These are phyloP conservation scores for Pithecia hirsuta DNA, from an alignment of 2,797 vertebrate species.

Conservation along the genomic window DNA sequence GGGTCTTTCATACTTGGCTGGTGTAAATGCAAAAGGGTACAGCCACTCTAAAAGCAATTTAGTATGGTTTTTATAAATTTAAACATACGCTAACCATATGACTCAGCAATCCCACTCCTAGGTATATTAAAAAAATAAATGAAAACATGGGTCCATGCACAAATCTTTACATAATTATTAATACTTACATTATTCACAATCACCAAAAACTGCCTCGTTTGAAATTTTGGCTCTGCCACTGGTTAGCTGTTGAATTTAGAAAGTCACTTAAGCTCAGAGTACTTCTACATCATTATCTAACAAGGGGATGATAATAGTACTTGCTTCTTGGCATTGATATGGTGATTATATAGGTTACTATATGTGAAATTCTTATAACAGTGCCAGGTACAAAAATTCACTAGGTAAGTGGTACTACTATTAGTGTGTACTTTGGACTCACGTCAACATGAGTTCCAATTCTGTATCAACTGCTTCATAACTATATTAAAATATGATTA, in stretches of 20 bases:
- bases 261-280: background rate
- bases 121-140: background rate
- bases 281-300: constrained; percentile 11
- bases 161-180: background rate
- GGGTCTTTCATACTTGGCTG: background rate
- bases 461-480: background rate
- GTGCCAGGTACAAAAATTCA: background rate
- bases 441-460: background rate
- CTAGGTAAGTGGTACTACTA: background rate
- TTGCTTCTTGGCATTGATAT: background rate
- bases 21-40: background rate
- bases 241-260: constrained; percentile 10
- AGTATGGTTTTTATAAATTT: background rate
- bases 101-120: background rate
- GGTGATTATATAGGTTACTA: background rate
- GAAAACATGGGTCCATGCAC: background rate
- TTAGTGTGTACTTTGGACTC: background rate
- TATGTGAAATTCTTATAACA: background rate
- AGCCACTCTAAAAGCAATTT: background rate
- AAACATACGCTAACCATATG: background rate
- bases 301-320: background rate
- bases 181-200: background rate
- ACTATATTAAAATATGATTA: background rate
- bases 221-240: background rate
- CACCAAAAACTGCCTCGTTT: background rate